Conservation (phyloP, 2,113 vertebrate genomes). For the Psilopogon haemacephalus region DNA sequence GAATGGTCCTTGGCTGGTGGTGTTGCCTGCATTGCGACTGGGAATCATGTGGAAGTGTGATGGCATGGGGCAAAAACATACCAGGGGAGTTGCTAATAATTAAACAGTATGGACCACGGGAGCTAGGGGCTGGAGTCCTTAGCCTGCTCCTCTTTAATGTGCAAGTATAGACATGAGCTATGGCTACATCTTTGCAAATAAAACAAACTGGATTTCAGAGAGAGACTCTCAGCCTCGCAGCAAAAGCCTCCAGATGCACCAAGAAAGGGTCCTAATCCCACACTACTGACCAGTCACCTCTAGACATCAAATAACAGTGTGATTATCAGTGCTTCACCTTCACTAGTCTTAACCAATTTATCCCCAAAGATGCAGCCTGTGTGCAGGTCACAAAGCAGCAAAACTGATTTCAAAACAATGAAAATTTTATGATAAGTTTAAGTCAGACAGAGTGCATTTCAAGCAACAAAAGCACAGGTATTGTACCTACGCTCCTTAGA, state of each 20-base stretch:
- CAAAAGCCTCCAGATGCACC: neutral
- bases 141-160: neutral
- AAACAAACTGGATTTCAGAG: neutral
- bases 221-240: neutral
- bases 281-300: neutral
- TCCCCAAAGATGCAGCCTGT: too few relatives aligned
- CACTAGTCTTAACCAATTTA: neutral
- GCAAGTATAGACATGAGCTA: neutral
- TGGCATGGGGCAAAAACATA: neutral
- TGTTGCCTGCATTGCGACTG: neutral
- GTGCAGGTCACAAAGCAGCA: neutral
- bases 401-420: neutral
- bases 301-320: neutral
- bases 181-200: neutral
- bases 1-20: neutral
- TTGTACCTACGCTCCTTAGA: neutral
- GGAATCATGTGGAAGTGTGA: neutral
- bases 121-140: neutral
- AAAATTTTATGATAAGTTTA: neutral
- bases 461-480: neutral
- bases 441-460: neutral
- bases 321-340: neutral
- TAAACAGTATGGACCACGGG: neutral
- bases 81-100: neutral
- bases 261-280: neutral